These are phyloP conservation scores for Diachasma alloeum DNA, from an alignment of 1,140 invertebrate species.

Conservation along the genomic window DNA sequence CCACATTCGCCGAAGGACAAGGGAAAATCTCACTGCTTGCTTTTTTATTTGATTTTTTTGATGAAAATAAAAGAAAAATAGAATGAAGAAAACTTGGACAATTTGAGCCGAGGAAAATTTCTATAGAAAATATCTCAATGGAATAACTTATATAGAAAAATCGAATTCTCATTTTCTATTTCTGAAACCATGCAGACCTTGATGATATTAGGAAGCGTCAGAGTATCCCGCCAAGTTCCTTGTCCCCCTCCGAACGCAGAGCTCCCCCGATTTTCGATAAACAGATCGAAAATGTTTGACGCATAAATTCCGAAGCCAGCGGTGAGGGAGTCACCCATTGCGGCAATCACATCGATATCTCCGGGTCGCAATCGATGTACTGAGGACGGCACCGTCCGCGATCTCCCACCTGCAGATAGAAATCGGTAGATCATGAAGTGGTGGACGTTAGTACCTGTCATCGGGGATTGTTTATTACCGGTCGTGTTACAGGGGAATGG, in stretches of 20 bases:
- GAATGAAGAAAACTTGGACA: too few species aligned
- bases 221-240: slow-evolving; percentile 68
- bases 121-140: too few species aligned
- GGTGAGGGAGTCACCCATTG: slow-evolving; percentile 76
- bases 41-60: too few species aligned
- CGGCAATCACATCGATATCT: slow-evolving; percentile 75
- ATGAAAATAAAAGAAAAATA: too few species aligned
- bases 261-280: slow-evolving; percentile 65
- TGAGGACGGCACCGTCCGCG: slow-evolving; percentile 55
- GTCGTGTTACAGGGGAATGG: slow-evolving; percentile 57
- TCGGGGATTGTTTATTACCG: slow-evolving; percentile 36
- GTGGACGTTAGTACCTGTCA: neutral
- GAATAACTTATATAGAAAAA: too few species aligned
- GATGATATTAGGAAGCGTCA: slow-evolving; percentile 63
- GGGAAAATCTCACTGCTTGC: too few species aligned
- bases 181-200: too few species aligned
- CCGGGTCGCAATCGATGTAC: slow-evolving; percentile 71
- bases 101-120: too few species aligned
- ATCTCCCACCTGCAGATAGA: slow-evolving; percentile 44
- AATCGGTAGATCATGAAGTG: neutral
- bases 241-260: slow-evolving; percentile 67
- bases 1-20: too few species aligned
- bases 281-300: slow-evolving; percentile 57
- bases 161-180: too few species aligned
- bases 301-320: slow-evolving; percentile 70